Conservation (phyloP, 1,140 invertebrate genomes). For the Dreissena polymorpha region DNA sequence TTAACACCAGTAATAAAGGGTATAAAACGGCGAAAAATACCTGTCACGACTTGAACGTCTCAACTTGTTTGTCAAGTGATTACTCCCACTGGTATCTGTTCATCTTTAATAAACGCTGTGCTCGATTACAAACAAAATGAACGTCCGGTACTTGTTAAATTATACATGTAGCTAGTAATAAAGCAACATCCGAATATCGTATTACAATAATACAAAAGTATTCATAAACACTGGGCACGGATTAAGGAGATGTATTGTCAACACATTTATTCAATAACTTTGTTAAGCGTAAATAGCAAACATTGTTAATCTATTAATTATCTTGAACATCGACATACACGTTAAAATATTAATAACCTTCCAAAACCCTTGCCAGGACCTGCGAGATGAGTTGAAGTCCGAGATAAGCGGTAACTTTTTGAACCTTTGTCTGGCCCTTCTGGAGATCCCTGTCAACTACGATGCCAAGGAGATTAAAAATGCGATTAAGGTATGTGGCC, state of each 20-base stretch:
- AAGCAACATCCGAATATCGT: too few species aligned
- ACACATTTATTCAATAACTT: too few species aligned
- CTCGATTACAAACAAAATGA: background rate
- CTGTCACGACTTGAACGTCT: too few species aligned
- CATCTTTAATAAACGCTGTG: background rate
- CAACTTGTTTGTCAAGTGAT: too few species aligned
- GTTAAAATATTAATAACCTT: background rate
- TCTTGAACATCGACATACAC: too few species aligned
- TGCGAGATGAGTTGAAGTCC: slow-evolving; percentile 65
- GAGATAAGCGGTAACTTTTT: slow-evolving; percentile 69
- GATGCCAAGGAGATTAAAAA: slow-evolving; percentile 94
- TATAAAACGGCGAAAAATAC: too few species aligned
- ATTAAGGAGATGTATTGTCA: too few species aligned
- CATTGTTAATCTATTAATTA: too few species aligned
- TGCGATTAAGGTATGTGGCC: slow-evolving; percentile 88
- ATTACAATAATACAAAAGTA: too few species aligned
- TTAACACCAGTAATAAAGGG: too few species aligned
- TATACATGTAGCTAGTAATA: background rate
- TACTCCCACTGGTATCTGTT: background rate
- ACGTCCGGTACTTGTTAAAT: background rate
- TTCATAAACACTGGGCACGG: too few species aligned
- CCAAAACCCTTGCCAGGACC: slow-evolving; percentile 59
- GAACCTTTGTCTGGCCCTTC: slow-evolving; percentile 61
- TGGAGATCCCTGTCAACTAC: slow-evolving; percentile 65
- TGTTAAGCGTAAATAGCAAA: too few species aligned